Conservation (phyloP, 2,888 invertebrate species). For the Creontiades dilutus region DNA sequence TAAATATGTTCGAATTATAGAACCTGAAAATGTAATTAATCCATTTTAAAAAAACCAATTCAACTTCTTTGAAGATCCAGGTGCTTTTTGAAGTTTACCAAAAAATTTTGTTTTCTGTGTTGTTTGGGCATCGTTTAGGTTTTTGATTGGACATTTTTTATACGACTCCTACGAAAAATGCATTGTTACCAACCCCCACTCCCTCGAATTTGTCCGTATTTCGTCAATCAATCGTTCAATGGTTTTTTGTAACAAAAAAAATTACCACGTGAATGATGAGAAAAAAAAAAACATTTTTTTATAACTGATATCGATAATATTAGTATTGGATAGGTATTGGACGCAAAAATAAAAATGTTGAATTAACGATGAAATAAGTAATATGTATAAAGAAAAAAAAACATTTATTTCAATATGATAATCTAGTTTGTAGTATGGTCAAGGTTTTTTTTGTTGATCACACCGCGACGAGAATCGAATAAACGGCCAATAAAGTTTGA, state of each 20-base stretch:
- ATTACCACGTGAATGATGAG: neutral
- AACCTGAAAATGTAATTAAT: constrained; percentile 32
- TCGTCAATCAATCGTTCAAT: constrained; percentile 7
- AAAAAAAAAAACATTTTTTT: neutral
- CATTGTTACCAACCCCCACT: neutral
- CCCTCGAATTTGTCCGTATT: neutral
- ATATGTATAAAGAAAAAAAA: neutral
- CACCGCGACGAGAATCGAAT: constrained; percentile 30
- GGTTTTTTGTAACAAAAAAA: neutral
- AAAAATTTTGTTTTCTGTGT: too few species aligned
- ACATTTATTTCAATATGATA: neutral
- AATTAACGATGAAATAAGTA: neutral
- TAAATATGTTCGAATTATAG: constrained; percentile 60
- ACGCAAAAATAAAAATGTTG: neutral
- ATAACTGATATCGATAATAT: constrained; percentile 6
- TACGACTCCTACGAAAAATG: neutral
- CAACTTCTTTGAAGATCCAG: constrained; percentile 10
- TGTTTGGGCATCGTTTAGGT: neutral
- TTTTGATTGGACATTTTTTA: constrained; percentile 1
- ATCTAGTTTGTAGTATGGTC: constrained; percentile 12
- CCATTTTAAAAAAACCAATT: neutral
- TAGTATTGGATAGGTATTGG: neutral
- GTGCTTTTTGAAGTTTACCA: neutral
- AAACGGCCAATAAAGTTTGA: constrained; percentile 10
- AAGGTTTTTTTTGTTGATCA: neutral